Conservation (phyloP, 2,113 vertebrate genomes). For the Pica pica region DNA sequence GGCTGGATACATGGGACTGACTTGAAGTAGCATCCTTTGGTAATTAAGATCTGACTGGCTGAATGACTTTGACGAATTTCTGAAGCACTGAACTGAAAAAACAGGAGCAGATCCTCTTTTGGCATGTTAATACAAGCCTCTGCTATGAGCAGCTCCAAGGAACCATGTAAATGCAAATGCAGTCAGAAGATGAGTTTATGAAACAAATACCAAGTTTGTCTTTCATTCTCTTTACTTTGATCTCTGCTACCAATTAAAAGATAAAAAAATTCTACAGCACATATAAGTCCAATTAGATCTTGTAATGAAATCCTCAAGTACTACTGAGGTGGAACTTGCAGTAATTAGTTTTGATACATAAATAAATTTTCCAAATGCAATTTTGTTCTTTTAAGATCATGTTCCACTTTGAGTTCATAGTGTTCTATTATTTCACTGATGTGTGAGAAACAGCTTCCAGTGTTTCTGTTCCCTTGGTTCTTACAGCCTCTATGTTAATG, state of each 20-base stretch:
- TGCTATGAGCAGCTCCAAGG: background rate
- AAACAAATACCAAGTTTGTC: constrained; percentile 37
- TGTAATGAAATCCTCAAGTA: constrained; percentile 73
- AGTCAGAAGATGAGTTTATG: constrained; percentile 7
- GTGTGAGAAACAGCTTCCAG: background rate
- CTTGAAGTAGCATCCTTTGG: background rate
- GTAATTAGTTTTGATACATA: constrained; percentile 75
- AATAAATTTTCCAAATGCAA: constrained; percentile 69
- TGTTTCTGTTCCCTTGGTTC: background rate
- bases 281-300: constrained; percentile 66
- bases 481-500: background rate
- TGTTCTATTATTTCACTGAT: constrained; percentile 30
- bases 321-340: constrained; percentile 64
- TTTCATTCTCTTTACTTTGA: constrained; percentile 53
- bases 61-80: background rate
- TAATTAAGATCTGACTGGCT: constrained; percentile 10
- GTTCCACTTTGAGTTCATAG: constrained; percentile 41
- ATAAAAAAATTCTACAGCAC: constrained; percentile 49
- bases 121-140: background rate
- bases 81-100: constrained; percentile 2
- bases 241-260: constrained; percentile 69
- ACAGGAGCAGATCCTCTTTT: background rate
- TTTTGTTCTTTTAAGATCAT: constrained; percentile 57
- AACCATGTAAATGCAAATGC: constrained; percentile 21
- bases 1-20: background rate